Evolutionary conservation across 2,113 vertebrate species (phyloP).

Genomic region (Lanius ludovicianus): DNA sequence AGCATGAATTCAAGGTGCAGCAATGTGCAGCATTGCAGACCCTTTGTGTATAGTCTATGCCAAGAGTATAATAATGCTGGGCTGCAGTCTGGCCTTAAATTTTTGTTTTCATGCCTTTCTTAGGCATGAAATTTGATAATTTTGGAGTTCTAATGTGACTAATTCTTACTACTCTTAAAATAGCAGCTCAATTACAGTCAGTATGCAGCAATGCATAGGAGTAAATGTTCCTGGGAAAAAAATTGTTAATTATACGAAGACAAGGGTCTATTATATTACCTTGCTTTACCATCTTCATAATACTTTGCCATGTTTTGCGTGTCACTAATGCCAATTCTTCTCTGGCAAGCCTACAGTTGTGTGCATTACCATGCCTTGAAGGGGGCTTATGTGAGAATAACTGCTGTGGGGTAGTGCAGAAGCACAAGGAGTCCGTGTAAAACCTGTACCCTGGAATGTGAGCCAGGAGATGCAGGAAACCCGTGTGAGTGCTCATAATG

Average conservation of each 20-base stretch:
- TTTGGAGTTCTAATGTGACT: not conserved
- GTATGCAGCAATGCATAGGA: not conserved
- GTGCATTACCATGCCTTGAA: not conserved
- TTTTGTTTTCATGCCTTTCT: not conserved
- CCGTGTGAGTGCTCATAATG: not conserved
- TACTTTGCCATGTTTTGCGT: not conserved
- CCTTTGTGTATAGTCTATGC: rapidly evolving
- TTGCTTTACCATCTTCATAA: not conserved
- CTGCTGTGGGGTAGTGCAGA: not conserved
- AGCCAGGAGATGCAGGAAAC: not conserved
- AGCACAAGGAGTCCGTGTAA: not conserved
- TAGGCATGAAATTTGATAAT: not conserved
- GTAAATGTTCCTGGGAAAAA: not conserved
- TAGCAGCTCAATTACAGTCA: not conserved
- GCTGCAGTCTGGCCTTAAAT: not conserved
- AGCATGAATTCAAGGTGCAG: not conserved
- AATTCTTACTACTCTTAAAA: conserved; percentile 21
- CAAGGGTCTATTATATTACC: not conserved
- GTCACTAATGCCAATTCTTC: not conserved
- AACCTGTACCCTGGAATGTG: not conserved
- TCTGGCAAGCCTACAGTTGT: not conserved
- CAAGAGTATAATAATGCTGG: not conserved
- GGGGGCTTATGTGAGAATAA: not conserved
- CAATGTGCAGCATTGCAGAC: not conserved
- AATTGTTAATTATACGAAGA: not conserved